Base-by-base conservation (phyloP, 2,113 vertebrate genomes). In the Eolophus roseicapilla region DNA sequence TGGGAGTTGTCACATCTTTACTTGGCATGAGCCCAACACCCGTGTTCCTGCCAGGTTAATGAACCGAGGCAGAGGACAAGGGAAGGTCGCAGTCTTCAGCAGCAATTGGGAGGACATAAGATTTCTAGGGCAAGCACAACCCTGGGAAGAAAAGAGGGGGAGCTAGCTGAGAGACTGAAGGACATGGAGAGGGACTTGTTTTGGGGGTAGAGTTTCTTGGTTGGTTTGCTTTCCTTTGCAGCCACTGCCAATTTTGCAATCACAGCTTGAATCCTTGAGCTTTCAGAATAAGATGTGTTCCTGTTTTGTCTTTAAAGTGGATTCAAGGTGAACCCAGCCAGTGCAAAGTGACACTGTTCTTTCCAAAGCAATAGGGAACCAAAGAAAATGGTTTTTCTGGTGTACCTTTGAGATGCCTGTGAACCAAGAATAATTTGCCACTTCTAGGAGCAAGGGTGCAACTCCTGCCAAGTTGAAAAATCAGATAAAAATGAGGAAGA, bases 181-280 rank as follows among this genome's bases (percentile, higher is more conserved):
- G 60, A 52, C 28, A 7, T 55, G 83, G 75, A 63, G 73, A 53
- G 47, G 15, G 35, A 21, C 76, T 88, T 46, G 20, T 74, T 83
- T 84, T 55, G 86, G 21, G 55, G 39, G 35, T 78, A 73, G 64
- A 71, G 77, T 68, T 92, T 84, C 73, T 91, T 88, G 37, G 3
- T 95, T 92, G 57, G 28, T 92, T 94, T 90, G 49, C 25, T 90
- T 90, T 82, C 37, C 67, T 86, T 44, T 74, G 49, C 31, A 95
- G 28, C 35, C 55, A 52, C 47, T 86, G 79, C 63, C 85, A 93
- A 62, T 90, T 92, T 67, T 77, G 23, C 71, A 81, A 71, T 84
- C 91, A 50, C 77, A 84, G 77, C 80, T 92, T 92, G 86, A 89
- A 29, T 92, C 60, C 76, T 67, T 3, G 14, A 92, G 52, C 47